phyloP scores from a whole-genome alignment of 2,113 vertebrate genomes.

The Austrofundulus limnaeus region DNA sequence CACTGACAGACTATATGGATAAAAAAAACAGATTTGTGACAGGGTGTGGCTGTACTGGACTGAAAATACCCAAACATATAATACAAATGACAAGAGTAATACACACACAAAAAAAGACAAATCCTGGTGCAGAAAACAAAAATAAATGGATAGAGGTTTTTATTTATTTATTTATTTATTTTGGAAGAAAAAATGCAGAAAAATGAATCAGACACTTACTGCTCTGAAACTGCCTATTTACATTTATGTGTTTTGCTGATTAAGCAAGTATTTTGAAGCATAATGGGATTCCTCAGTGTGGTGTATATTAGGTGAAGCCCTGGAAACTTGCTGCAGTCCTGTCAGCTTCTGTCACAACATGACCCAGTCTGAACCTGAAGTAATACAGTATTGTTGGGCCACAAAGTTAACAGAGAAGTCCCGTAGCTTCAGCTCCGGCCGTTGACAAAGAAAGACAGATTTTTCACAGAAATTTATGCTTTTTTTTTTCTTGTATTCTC shows the following conservation, averaged over 20 bases:
- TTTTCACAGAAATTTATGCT: background rate
- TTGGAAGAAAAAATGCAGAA: too few species aligned
- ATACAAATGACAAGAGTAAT: too few species aligned
- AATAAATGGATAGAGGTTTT: too few species aligned
- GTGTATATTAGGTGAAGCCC: constrained; percentile 26
- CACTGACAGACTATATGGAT: too few species aligned
- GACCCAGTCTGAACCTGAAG: constrained; percentile 38
- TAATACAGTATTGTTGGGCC: constrained; percentile 54
- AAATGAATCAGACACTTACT: too few species aligned
- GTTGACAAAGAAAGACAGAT: too few species aligned
- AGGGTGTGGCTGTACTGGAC: too few species aligned
- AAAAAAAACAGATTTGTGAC: too few species aligned
- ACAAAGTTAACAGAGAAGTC: constrained; percentile 27
- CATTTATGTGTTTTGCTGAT: constrained; percentile 9
- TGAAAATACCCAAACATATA: too few species aligned
- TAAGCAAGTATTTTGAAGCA: constrained; percentile 20
- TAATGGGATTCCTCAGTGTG: background rate
- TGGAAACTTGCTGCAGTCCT: constrained; percentile 39
- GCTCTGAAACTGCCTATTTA: background rate
- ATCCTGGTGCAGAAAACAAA: too few species aligned
- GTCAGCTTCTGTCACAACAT: constrained; percentile 63
- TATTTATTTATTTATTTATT: too few species aligned
- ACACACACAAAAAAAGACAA: too few species aligned
- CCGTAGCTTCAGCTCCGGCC: constrained; percentile 16
- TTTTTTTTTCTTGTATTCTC: background rate